phyloP scores from a whole-genome alignment of 2,888 invertebrate genomes.

The Cylloceria caligata region DNA sequence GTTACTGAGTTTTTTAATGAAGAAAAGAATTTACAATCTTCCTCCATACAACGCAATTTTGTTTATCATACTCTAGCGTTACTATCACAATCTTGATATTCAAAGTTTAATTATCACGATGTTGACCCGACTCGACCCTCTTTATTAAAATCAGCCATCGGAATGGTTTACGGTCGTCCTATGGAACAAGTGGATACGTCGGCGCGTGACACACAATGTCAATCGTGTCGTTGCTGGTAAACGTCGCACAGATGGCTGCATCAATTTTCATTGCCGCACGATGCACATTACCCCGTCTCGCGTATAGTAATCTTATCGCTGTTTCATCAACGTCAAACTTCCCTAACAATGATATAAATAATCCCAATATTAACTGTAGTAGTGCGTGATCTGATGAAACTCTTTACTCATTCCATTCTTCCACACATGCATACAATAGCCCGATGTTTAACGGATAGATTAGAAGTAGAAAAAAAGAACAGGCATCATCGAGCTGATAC shows the following conservation, averaged over 20 bases:
- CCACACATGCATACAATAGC: not conserved
- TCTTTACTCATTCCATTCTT: constrained; percentile 9
- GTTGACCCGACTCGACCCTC: not conserved
- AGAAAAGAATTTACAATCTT: not conserved
- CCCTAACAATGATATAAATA: constrained; percentile 8
- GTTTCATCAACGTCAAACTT: constrained; percentile 4
- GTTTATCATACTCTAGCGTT: not conserved
- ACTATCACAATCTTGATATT: not conserved
- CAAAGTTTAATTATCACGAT: constrained; percentile 13
- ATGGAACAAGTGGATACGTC: not conserved
- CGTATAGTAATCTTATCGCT: not conserved
- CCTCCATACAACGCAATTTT: not conserved
- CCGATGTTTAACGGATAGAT: not conserved
- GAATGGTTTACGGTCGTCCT: constrained; percentile 16
- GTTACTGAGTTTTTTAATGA: not conserved
- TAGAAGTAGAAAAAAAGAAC: not conserved
- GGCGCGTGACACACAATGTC: constrained; percentile 11
- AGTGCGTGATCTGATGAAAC: not conserved
- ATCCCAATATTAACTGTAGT: constrained; percentile 27
- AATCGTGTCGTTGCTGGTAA: not conserved
- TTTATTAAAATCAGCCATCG: not conserved
- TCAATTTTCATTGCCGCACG: constrained; percentile 30
- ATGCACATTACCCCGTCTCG: not conserved
- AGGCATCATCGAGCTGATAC: not conserved
- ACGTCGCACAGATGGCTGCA: not conserved